Evolutionary conservation across 2,113 vertebrate species (phyloP).

Genomic region (Lota lota): DNA sequence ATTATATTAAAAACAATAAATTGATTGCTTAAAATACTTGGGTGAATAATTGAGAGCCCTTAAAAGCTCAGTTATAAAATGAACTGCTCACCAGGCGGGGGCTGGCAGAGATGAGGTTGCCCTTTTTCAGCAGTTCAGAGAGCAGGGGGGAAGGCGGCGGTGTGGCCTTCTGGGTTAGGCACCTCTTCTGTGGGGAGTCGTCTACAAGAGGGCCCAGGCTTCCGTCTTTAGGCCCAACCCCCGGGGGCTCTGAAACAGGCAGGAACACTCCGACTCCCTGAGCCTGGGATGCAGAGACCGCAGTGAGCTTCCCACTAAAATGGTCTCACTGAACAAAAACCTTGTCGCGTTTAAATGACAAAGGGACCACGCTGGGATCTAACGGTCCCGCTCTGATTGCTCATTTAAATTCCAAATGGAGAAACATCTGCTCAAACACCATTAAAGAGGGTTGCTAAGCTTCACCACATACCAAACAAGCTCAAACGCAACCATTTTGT

Average conservation of each 20-base stretch:
- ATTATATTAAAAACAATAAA: too few species aligned
- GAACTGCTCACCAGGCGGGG: slow-evolving; percentile 86
- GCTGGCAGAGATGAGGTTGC: slow-evolving; percentile 93
- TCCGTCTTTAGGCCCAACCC: slow-evolving; percentile 86
- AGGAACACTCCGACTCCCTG: slow-evolving; percentile 87
- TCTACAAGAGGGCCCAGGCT: slow-evolving; percentile 85
- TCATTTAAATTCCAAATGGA: too few species aligned
- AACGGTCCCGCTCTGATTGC: too few species aligned
- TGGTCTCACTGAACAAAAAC: background rate
- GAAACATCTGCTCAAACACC: too few species aligned
- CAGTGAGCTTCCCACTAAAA: background rate
- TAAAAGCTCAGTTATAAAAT: too few species aligned
- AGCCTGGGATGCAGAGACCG: slow-evolving; percentile 63
- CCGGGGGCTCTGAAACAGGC: slow-evolving; percentile 77
- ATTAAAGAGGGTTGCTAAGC: too few species aligned
- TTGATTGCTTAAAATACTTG: too few species aligned
- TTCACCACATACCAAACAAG: too few species aligned
- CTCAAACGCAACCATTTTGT: too few species aligned
- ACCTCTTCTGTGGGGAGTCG: slow-evolving; percentile 97
- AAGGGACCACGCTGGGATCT: too few species aligned
- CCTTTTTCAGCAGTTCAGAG: slow-evolving; percentile 97
- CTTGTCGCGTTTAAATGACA: background rate
- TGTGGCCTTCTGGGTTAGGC: slow-evolving; percentile 90
- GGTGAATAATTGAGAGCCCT: too few species aligned
- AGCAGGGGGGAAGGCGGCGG: slow-evolving; percentile 96